A percentile compares a stretch with the other conserved stretches of the same genome.
These are phyloP conservation scores for Oplegnathus fasciatus DNA, from an alignment of 2,113 vertebrate species.

Conservation along the genomic window DNA sequence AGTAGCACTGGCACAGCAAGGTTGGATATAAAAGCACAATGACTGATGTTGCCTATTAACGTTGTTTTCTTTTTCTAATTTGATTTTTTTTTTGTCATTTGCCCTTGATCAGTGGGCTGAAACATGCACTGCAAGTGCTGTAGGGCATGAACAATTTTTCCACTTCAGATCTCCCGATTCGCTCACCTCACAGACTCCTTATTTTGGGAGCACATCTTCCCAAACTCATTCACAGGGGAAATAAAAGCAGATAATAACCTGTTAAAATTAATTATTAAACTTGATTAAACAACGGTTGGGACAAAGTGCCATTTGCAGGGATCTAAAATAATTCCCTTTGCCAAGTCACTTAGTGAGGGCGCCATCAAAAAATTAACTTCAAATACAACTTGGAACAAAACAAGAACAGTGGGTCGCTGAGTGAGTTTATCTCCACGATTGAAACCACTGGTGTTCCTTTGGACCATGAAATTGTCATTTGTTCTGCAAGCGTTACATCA, in stretches of 20 bases:
- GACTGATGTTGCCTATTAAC: constrained; percentile 57
- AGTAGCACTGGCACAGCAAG: constrained; percentile 9
- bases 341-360: constrained; percentile 64
- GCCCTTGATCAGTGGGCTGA: constrained; percentile 46
- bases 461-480: constrained; percentile 85
- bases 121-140: constrained; percentile 23
- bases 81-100: constrained; percentile 42
- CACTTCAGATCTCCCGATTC: constrained; percentile 36
- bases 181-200: constrained; percentile 28
- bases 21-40: constrained; percentile 44
- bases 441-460: constrained; percentile 80
- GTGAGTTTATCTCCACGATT: constrained; percentile 79
- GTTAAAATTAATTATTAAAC: constrained; percentile 66
- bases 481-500: constrained; percentile 84
- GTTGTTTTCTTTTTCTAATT: constrained; percentile 52
- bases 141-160: constrained; percentile 30
- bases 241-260: constrained; percentile 72
- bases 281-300: constrained; percentile 49
- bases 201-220: constrained; percentile 35
- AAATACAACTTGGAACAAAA: constrained; percentile 77
- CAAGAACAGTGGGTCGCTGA: constrained; percentile 74
- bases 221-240: constrained; percentile 52
- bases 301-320: constrained; percentile 62
- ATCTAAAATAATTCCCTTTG: constrained; percentile 67
- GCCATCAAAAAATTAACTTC: constrained; percentile 66